Evolutionary conservation across 2,797 vertebrate genomes (phyloP), one percentile per base, ranked within the genome.

Genomic region (Miichthys miiuy): DNA sequence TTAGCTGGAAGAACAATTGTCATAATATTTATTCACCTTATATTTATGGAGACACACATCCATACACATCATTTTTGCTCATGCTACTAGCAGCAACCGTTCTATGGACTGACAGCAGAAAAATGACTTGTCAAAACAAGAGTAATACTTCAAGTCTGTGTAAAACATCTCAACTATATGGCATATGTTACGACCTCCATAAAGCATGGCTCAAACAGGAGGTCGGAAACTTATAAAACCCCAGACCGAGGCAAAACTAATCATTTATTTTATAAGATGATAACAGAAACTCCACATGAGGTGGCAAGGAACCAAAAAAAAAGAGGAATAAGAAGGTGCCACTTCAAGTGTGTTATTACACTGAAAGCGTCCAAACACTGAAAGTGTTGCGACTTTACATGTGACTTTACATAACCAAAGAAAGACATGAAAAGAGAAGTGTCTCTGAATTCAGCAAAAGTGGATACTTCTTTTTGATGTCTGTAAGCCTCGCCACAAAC

Each of bases 1-100:
- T 91, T 86, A 86, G 87, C 86, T 86, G 42, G 72, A 82, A 81
- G 48, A 74, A 72, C 60, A 75, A 61, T 47, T 68, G 76, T 75
- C 63, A 86, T 52, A 57, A 65, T 84, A 77, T 91, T 84, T 84
- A 77, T 91, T 84, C 71, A 50, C 72, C 73, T 34, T 62, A 63
- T 69, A 60, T 68, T 76, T 73, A 77, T 14, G 8, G 58, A 62
- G 54, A 56, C 6, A 27, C 42, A 48, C 18, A 57, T 38, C 34
- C 34, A 38, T 9, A 38, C 34, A 38, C 12, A 61, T 72, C 25
- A 34, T 57, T 77, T 82, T 58, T 75, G 34, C 47, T 81, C 46
- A 11, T 34, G 52, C 52, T 51, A 47, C 41, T 38, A 8, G 34
- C 34, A 38, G 34, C 34, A 38, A 38, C 9, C 34, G 1, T 64